A percentile compares a stretch with the other conserved stretches of the same genome.
These are phyloP conservation scores for Drosophila mimica DNA, from an alignment of 2,888 invertebrate genomes.

Conservation along the genomic window DNA sequence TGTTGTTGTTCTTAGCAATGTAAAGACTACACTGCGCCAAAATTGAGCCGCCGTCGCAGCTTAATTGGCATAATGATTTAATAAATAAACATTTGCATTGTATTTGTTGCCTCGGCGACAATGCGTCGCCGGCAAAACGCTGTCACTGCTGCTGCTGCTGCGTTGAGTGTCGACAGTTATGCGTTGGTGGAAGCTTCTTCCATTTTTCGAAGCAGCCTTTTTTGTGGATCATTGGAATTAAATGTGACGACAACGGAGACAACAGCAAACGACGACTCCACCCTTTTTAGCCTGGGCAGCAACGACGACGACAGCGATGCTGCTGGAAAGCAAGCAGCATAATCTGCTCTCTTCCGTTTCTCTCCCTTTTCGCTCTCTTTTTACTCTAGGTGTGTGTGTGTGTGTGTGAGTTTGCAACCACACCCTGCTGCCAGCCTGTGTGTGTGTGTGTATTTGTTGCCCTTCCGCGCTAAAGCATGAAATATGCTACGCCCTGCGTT, in stretches of 20 bases:
- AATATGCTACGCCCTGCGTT: constrained; percentile 61
- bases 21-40: constrained; percentile 68
- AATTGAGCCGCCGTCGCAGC: constrained; percentile 62
- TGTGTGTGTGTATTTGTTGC: constrained; percentile 27
- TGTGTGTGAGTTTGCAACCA: constrained; percentile 59
- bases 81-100: constrained; percentile 80
- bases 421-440: constrained; percentile 61
- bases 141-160: constrained; percentile 3
- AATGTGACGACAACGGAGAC: constrained; percentile 47
- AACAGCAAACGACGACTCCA: constrained; percentile 61
- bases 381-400: constrained; percentile 15
- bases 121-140: constrained; percentile 55
- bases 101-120: constrained; percentile 49
- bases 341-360: constrained; percentile 52
- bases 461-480: constrained; percentile 67
- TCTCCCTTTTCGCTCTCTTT: constrained; percentile 27
- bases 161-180: constrained; percentile 47
- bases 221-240: constrained; percentile 80
- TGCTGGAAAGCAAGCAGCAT: constrained; percentile 61
- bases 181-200: constrained; percentile 59
- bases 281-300: constrained; percentile 71
- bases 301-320: constrained; percentile 38
- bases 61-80: constrained; percentile 82
- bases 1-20: constrained; percentile 35
- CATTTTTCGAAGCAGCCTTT: constrained; percentile 59